Conservation (phyloP, 37 sponge, comb jelly and placozoan species). For the Ianthella basta region DNA sequence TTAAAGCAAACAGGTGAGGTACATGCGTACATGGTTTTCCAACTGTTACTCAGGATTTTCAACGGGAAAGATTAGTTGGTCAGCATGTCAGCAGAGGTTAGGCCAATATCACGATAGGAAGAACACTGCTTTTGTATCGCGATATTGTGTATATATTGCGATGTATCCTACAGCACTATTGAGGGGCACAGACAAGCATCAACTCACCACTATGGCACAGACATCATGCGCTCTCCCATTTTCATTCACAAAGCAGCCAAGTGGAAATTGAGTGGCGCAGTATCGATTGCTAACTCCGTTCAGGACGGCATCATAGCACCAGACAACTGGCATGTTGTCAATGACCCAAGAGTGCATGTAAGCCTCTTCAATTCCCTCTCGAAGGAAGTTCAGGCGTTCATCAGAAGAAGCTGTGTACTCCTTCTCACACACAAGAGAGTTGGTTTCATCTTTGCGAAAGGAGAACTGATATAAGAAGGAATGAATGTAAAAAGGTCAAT, state of each 20-base stretch:
- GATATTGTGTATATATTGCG: no score
- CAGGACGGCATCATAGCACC: slow-evolving; percentile 76
- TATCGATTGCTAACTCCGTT: slow-evolving; percentile 49
- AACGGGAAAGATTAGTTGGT: no score
- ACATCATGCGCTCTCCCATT: slow-evolving; percentile 61
- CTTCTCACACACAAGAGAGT: slow-evolving; percentile 15
- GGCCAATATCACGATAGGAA: no score
- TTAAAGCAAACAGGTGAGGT: no score
- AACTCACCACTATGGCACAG: slow-evolving; percentile 77
- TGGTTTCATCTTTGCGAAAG: neutral
- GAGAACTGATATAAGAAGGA: neutral
- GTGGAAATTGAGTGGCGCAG: slow-evolving; percentile 93
- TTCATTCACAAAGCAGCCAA: slow-evolving; percentile 90
- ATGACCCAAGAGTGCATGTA: slow-evolving; percentile 90
- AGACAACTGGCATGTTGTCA: slow-evolving; percentile 99
- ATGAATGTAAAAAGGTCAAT: no score
- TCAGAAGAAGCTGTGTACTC: slow-evolving; percentile 26
- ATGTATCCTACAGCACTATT: no score
- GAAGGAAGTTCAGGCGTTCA: slow-evolving; percentile 58
- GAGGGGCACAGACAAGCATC: no score
- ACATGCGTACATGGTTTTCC: no score
- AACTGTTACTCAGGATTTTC: no score
- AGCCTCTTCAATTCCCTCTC: slow-evolving; percentile 62
- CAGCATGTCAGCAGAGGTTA: no score
- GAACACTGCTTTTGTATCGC: no score